These are phyloP conservation scores for Cantharis rustica DNA, from an alignment of 2,888 invertebrate genomes.

Conservation along the genomic window DNA sequence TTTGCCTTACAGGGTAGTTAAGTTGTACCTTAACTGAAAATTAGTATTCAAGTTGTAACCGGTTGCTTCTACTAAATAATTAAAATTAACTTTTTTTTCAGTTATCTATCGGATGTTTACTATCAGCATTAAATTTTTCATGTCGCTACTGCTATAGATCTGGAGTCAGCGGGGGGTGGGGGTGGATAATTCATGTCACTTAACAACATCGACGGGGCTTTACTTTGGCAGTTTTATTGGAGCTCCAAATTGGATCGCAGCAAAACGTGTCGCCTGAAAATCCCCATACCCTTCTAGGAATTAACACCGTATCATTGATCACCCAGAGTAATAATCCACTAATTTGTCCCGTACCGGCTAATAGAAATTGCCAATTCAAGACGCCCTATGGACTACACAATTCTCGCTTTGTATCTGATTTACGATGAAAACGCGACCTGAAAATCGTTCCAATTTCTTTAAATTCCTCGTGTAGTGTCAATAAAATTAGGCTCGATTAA, in stretches of 20 bases:
- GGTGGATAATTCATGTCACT: conserved; percentile 59
- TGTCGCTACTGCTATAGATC: conserved; percentile 49
- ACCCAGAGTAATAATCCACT: conserved; percentile 57
- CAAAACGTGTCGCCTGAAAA: conserved; percentile 47
- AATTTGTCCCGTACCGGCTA: conserved; percentile 55
- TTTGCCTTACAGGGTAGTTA: background rate
- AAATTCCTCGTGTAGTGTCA: conserved; percentile 18
- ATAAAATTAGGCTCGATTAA: conserved; percentile 17
- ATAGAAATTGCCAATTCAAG: conserved; percentile 54
- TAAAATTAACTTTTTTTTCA: conserved; percentile 24
- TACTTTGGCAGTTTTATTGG: conserved; percentile 59
- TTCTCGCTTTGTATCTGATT: conserved; percentile 48
- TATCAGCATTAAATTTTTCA: conserved; percentile 55
- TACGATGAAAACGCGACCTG: conserved; percentile 50
- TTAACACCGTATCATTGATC: conserved; percentile 57
- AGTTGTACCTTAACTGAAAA: background rate
- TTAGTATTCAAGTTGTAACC: background rate
- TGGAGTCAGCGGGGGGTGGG: conserved; percentile 40
- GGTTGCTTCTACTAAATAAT: conserved; percentile 16
- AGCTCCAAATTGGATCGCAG: conserved; percentile 57
- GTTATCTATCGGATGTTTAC: conserved; percentile 44
- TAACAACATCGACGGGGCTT: conserved; percentile 58
- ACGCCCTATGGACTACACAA: conserved; percentile 32
- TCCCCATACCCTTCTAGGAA: conserved; percentile 40
- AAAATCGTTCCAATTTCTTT: conserved; percentile 36